Base-by-base conservation (phyloP, 2,888 invertebrate genomes). In the Sesia apiformis region DNA sequence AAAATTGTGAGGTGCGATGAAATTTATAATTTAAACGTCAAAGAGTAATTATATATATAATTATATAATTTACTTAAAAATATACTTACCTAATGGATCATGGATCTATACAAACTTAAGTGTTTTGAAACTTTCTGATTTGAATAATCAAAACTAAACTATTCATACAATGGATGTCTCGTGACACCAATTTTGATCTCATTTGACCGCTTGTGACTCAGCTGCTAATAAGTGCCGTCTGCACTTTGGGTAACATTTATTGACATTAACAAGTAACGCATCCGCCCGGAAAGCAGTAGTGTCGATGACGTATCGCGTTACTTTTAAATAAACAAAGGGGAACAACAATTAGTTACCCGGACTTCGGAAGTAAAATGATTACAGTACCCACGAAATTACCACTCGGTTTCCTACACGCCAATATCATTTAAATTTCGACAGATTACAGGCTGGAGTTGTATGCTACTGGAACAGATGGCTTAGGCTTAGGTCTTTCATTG, bases 301-400 rank as follows among this genome's bases (percentile, higher is more conserved):
- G 71, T 76, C 69, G 66, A 71, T 84, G 84, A 81, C 82, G 70
- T 81, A 84, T 87, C 84, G 66, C 63, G 72, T 87, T 84, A 76
- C 87, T 78, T 74, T 76, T 71, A 72, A 75, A 83, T 78, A 85
- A 86, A 85, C 78, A 84, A 82, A 82, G 84, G 85, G 85, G 84
- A 77, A 62, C 72, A 67, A 76, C 81, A 81, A 84, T 85, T 84
- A 81, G 73, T 78, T 76, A 69, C 68, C 75, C 74, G 60, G 72
- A 72, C 70, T 55, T 67, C 62, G 68, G 56, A 60, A 38, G 50
- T 46, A 46, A 46, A 46, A 46, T 46, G 46, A 46, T 46, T 46
- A 46, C n/a, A 7, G 46, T 46, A 46, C 46, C 46, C 46, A 46
- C 46, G 23, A 46, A 46, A 46, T n/a, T 46, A 23, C 8, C 46